Base-by-base conservation (phyloP, 2,797 vertebrate species). In the Helostoma temminkii region DNA sequence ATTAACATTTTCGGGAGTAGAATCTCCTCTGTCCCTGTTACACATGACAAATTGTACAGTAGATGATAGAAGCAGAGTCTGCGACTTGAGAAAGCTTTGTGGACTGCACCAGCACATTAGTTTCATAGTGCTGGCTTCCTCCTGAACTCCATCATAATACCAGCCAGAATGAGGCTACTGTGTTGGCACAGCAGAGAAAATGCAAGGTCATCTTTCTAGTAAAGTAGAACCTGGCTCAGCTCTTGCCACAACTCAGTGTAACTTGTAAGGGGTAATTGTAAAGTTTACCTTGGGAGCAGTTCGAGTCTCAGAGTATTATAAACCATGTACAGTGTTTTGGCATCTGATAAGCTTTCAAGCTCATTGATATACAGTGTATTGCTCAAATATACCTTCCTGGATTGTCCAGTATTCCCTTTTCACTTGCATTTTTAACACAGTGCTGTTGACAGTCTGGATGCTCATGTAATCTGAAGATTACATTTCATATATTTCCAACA, bases 91-190 rank as follows among this genome's bases (percentile, higher is more conserved):
- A 45, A 64, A 81, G 30, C 55, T 54, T 34, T 45, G 39, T 30
- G 14, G 28, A 58, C 42, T 9, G 28, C 34, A 56, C 36, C n/a
- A 9, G 43, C 59, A 66, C 67, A 78, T 74, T 63, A 65, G 66
- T 74, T 66, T 62, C 55, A 65, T 16, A 26, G 49, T 25, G 46
- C 64, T 24, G 49, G 47, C 49, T 57, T 64, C 25, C 55, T 72
- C 63, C 61, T 81, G 15, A 70, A 55, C 61, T 78, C 72, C 57
- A 73, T 78, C 72, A 71, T 76, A 43, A 60, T 30, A 74, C 6
- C 39, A 64, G 68, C 61, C 66, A 74, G 69, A 79, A 78, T 71
- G 57, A 81, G 69, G 69, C 66, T 54, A 78, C 46, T 28, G 10
- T 76, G 56, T 59, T 76, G 71, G 60, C 54, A 61, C 9, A 42